Conservation (phyloP, 1,140 invertebrate species). For the Bombus confusus region DNA sequence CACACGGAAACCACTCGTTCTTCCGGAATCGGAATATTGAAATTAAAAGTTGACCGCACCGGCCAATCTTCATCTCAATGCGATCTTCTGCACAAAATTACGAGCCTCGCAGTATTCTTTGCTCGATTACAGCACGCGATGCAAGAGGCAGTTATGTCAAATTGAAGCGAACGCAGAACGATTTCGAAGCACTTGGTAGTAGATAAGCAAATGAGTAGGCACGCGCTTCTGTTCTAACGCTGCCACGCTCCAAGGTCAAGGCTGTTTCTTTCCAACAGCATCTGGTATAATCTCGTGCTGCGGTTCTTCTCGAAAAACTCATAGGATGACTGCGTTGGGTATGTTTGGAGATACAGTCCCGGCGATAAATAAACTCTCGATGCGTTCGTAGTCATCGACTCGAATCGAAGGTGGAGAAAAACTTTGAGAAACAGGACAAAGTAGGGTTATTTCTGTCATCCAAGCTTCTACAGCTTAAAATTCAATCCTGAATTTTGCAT, state of each 20-base stretch:
- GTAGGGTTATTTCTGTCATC: too few species aligned
- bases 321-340: too few species aligned
- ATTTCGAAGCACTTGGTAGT: background rate
- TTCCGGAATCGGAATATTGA: too few species aligned
- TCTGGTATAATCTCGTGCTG: slow-evolving; percentile 13
- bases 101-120: too few species aligned
- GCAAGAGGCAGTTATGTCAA: background rate
- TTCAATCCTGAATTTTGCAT: too few species aligned
- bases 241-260: slow-evolving; percentile 49
- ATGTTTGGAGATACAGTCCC: background rate
- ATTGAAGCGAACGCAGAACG: background rate
- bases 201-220: slow-evolving; percentile 1
- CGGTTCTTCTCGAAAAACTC: slow-evolving; percentile 2
- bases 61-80: too few species aligned
- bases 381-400: background rate
- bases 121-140: background rate
- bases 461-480: too few species aligned
- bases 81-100: too few species aligned
- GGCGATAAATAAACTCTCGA: slow-evolving; percentile 8
- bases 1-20: too few species aligned
- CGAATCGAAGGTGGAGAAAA: too few species aligned
- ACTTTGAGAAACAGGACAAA: too few species aligned
- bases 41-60: too few species aligned
- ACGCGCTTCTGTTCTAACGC: slow-evolving; percentile 13
- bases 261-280: slow-evolving; percentile 32